These are phyloP conservation scores for Crocuta crocuta DNA, from an alignment of 2,113 vertebrate species.

Conservation along the genomic window DNA sequence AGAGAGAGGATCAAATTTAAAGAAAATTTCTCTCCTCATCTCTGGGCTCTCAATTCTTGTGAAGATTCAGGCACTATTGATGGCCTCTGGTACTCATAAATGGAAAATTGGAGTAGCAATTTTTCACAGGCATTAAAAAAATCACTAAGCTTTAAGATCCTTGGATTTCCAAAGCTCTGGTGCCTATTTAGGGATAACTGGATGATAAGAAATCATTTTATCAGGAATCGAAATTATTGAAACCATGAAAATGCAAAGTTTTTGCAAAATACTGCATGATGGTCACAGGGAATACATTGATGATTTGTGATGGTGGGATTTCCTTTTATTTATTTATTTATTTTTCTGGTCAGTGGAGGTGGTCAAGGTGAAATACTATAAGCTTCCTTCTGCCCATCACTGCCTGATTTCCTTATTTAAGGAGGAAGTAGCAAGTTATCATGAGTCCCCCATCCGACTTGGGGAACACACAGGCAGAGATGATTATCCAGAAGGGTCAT, in stretches of 20 bases:
- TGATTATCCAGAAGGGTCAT: not conserved
- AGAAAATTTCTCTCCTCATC: constrained; percentile 25
- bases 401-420: not conserved
- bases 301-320: not conserved
- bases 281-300: not conserved
- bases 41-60: constrained; percentile 44
- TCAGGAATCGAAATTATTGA: not conserved
- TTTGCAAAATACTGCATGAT: not conserved
- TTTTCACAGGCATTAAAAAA: constrained; percentile 47
- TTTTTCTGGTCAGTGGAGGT: not conserved
- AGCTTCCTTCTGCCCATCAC: not conserved
- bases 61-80: not conserved
- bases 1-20: constrained; percentile 33
- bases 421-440: not conserved
- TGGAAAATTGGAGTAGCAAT: not conserved
- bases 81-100: not conserved
- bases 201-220: not conserved
- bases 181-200: not conserved
- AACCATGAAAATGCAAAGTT: not conserved
- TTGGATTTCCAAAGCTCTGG: not conserved
- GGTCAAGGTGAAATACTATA: not conserved
- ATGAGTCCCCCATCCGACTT: no score
- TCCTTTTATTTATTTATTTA: not conserved
- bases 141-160: not conserved
- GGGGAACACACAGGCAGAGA: not conserved